Base-by-base conservation (phyloP, 2,888 invertebrate species). In the Helleia helle region DNA sequence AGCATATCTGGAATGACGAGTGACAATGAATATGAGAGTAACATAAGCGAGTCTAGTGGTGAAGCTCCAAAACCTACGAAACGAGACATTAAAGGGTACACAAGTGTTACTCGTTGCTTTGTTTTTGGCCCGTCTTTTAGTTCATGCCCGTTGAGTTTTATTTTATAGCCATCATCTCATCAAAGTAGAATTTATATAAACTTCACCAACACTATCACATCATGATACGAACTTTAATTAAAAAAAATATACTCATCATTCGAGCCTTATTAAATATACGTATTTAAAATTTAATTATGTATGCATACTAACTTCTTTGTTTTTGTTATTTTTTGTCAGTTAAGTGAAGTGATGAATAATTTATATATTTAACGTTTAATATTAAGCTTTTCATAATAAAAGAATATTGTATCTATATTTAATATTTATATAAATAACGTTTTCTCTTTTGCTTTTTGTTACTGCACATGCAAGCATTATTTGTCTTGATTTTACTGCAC, bases 1-100 rank as follows among this genome's bases (percentile, higher is more conserved):
- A 85, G 84, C 79, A 86, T 86, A 68, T 86, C 86, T 58, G 86
- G 85, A 68, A 86, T 86, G 75, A 86, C 86, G 59, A 85, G 86
- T 67, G 86, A 85, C 75, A 86, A 84, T 79, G 84, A 84, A 69
- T 84, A 73, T 65, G 84, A 84, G 56, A 83, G 83, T 77, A 84
- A 84, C 70, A 77, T 83, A 65, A 83, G 83, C 62, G 84, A 84
- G 62, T 84, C 83, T 48, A 83, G 84, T 64, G 80, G 81, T 52
- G 80, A 81, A 52, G 76, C 70, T 46, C 75, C 80, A 54, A 80
- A 79, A 66, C 75, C 79, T 48, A 77, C 76, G 51, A 81, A 79
- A 60, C 81, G 77, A 57, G 71, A 76, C 59, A 62, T 70, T 53
- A 83, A 80, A 83, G 83, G 83, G 84, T 84, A 84, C 75, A 71